Evolutionary conservation across 1,140 invertebrate genomes (phyloP).

Genomic region (Ptiloglossa arizonensis): DNA sequence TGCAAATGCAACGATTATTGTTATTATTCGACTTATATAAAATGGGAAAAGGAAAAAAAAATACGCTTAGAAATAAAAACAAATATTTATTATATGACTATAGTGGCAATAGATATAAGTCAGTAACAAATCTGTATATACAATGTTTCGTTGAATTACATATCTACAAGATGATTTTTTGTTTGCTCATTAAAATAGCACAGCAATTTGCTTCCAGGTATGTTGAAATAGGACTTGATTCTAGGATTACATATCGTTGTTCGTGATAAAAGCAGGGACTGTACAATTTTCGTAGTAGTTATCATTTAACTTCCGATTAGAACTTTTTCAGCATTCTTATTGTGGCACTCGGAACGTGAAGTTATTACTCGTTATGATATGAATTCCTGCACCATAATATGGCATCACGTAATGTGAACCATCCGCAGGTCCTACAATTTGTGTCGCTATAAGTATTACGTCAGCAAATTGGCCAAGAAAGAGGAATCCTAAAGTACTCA

Average conservation of each 20-base stretch:
- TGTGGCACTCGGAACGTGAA: conserved; percentile 91
- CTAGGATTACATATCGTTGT: conserved; percentile 63
- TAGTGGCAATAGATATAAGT: conserved; percentile 54
- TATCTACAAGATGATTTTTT: conserved; percentile 58
- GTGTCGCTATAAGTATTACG: conserved; percentile 96
- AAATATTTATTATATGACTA: conserved; percentile 60
- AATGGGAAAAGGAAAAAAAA: not conserved
- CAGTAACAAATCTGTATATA: conserved; percentile 64
- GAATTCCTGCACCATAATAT: conserved; percentile 94
- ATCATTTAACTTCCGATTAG: conserved; percentile 5
- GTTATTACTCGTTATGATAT: conserved; percentile 92
- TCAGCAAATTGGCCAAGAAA: conserved; percentile 98
- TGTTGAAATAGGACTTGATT: conserved; percentile 52
- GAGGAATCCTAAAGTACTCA: conserved; percentile 97
- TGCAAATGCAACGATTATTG: conserved; percentile 1
- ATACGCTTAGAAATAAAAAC: conserved; percentile 45
- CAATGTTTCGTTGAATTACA: conserved; percentile 63
- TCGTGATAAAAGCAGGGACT: conserved; percentile 47
- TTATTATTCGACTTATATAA: not conserved
- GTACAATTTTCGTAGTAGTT: conserved; percentile 46
- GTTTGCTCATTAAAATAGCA: conserved; percentile 40
- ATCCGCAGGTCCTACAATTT: conserved; percentile 96
- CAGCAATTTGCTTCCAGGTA: conserved; percentile 48
- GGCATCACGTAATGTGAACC: conserved; percentile 97
- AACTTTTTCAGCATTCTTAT: conserved; percentile 86